Conservation (phyloP, 2,888 invertebrate species). For the Cataglyphis livida region DNA sequence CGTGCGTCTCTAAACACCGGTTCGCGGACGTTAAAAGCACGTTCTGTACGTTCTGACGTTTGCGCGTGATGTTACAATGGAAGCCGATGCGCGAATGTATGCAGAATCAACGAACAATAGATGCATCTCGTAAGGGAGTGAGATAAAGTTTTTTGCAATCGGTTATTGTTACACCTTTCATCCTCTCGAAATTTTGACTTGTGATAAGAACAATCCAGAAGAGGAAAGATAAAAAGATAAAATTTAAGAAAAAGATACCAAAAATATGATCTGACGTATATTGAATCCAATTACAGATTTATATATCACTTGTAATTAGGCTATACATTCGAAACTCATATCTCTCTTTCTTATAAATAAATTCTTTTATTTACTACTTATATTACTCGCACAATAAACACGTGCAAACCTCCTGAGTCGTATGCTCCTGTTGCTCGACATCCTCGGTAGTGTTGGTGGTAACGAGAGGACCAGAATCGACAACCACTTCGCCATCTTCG, state of each 20-base stretch:
- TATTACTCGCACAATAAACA: not conserved
- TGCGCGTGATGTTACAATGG: constrained; percentile 46
- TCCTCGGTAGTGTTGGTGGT: constrained; percentile 97
- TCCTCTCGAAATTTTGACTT: not conserved
- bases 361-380: not conserved
- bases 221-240: not conserved
- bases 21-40: constrained; percentile 52
- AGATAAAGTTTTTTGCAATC: not conserved
- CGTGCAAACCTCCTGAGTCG: constrained; percentile 90
- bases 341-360: not conserved
- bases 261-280: not conserved
- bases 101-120: constrained; percentile 47
- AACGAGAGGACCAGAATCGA: constrained; percentile 95
- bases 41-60: constrained; percentile 7
- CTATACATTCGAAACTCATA: not conserved
- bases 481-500: constrained; percentile 96
- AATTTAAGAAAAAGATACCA: not conserved
- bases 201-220: not conserved
- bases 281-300: not conserved
- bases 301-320: not conserved
- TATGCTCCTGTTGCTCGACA: constrained; percentile 95
- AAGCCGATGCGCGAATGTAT: constrained; percentile 33
- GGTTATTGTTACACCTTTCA: not conserved
- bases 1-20: constrained; percentile 86
- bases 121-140: constrained; percentile 12